These are phyloP conservation scores for Gouania willdenowi DNA, from an alignment of 2,797 vertebrate genomes.

Conservation along the genomic window DNA sequence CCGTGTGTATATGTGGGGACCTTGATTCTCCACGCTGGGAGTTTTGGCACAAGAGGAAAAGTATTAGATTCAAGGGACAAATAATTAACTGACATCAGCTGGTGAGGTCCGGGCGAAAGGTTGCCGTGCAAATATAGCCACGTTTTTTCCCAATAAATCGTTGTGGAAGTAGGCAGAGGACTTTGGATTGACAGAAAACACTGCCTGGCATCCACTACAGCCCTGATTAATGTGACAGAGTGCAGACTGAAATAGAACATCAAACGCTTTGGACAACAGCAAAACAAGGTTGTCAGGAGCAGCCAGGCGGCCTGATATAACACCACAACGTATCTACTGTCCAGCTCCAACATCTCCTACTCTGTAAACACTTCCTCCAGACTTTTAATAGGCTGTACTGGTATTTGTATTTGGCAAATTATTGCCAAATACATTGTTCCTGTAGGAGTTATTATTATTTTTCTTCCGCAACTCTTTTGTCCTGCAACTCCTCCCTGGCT, in stretches of 20 bases:
- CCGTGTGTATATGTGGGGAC: slow-evolving; percentile 30
- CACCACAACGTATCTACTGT: neutral
- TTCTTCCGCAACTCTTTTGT: too few species aligned
- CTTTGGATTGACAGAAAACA: slow-evolving; percentile 69
- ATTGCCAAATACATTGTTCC: too few species aligned
- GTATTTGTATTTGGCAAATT: too few species aligned
- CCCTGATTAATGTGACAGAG: slow-evolving; percentile 79
- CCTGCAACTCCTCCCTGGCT: too few species aligned
- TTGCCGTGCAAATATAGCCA: slow-evolving; percentile 79
- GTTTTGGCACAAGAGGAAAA: slow-evolving; percentile 72
- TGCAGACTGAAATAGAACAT: slow-evolving; percentile 73
- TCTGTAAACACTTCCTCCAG: too few species aligned
- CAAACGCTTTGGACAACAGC: slow-evolving; percentile 57
- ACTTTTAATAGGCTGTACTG: too few species aligned
- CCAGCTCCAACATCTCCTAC: too few species aligned
- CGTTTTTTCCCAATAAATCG: slow-evolving; percentile 69
- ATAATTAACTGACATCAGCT: slow-evolving; percentile 86
- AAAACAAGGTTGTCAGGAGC: slow-evolving; percentile 36
- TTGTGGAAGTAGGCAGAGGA: slow-evolving; percentile 42
- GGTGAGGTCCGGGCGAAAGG: slow-evolving; percentile 71
- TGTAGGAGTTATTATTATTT: too few species aligned
- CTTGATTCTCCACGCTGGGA: slow-evolving; percentile 65
- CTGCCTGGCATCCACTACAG: slow-evolving; percentile 49
- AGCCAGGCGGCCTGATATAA: slow-evolving; percentile 12
- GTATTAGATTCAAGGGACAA: slow-evolving; percentile 85